These are phyloP conservation scores for Tachypleus tridentatus DNA, from an alignment of 1,140 invertebrate genomes.

Conservation along the genomic window DNA sequence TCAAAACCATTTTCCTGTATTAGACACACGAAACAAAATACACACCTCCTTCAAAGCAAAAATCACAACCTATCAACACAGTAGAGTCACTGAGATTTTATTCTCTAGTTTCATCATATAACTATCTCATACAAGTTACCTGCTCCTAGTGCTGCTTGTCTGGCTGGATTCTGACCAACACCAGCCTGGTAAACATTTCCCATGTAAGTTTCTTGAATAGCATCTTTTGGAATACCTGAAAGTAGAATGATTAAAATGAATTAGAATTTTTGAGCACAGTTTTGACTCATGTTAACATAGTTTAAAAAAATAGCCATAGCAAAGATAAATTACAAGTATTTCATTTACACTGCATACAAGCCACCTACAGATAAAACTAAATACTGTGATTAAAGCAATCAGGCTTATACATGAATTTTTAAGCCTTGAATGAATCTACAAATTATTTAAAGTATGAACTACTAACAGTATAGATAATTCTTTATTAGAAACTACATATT, in stretches of 20 bases:
- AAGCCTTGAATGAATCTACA: too few relatives aligned
- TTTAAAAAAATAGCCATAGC: too few relatives aligned
- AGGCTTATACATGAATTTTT: not conserved
- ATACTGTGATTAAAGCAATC: not conserved
- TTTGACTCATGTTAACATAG: too few relatives aligned
- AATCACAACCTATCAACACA: not conserved
- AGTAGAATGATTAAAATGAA: too few relatives aligned
- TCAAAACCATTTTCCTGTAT: not conserved
- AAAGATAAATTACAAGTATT: too few relatives aligned
- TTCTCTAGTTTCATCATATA: not conserved
- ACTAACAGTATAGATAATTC: too few relatives aligned
- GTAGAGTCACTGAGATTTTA: not conserved
- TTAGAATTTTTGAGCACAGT: too few relatives aligned
- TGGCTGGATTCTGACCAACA: constrained; percentile 39
- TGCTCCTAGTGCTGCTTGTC: constrained; percentile 42
- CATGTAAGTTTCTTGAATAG: constrained; percentile 42
- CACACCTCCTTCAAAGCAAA: not conserved
- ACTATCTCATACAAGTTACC: constrained; percentile 5
- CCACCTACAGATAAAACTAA: too few relatives aligned
- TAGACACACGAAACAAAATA: not conserved
- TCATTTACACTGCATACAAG: constrained; percentile 2
- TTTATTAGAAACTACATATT: too few relatives aligned
- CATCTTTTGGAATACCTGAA: constrained; percentile 23
- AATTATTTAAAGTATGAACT: too few relatives aligned
- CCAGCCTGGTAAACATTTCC: constrained; percentile 42